These are phyloP conservation scores for Sebastes steindachneri DNA, from an alignment of 2,797 vertebrate genomes.

Conservation along the genomic window DNA sequence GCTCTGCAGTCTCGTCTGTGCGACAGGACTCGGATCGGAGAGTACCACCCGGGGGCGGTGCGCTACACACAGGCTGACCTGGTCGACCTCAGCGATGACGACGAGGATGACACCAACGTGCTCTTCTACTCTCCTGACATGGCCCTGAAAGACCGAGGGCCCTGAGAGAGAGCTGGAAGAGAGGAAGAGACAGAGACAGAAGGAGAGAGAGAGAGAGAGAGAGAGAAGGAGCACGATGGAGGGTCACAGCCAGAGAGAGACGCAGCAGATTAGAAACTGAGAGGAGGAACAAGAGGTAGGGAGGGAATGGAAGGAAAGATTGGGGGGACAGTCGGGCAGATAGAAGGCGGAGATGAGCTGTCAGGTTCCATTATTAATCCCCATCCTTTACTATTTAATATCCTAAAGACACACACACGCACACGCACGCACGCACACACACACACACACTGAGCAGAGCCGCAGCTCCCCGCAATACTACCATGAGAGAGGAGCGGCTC, in stretches of 20 bases:
- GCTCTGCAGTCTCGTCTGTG: constrained; percentile 85
- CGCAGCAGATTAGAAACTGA: constrained; percentile 72
- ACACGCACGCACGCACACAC: background rate
- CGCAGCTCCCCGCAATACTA: constrained; percentile 57
- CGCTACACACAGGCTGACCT: constrained; percentile 80
- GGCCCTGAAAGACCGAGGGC: constrained; percentile 85
- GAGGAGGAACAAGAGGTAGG: constrained; percentile 59
- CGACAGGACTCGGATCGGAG: constrained; percentile 84
- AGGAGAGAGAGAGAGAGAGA: constrained; percentile 46
- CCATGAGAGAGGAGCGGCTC: constrained; percentile 34
- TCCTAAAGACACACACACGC: constrained; percentile 64
- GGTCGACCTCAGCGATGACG: constrained; percentile 75
- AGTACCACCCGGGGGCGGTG: constrained; percentile 82
- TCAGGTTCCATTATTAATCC: constrained; percentile 84
- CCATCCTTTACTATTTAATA: constrained; percentile 84
- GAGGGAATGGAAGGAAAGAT: constrained; percentile 70
- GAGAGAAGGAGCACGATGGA: constrained; percentile 46
- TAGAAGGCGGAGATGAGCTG: constrained; percentile 83
- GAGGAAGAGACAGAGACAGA: background rate
- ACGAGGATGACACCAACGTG: constrained; percentile 83
- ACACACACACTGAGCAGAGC: constrained; percentile 56
- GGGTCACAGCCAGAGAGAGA: constrained; percentile 63
- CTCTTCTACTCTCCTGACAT: constrained; percentile 88
- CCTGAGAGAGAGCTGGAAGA: constrained; percentile 63
- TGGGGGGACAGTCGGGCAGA: constrained; percentile 77